Conservation (phyloP, 2,888 invertebrate species). For the Drosophila paramelanica region DNA sequence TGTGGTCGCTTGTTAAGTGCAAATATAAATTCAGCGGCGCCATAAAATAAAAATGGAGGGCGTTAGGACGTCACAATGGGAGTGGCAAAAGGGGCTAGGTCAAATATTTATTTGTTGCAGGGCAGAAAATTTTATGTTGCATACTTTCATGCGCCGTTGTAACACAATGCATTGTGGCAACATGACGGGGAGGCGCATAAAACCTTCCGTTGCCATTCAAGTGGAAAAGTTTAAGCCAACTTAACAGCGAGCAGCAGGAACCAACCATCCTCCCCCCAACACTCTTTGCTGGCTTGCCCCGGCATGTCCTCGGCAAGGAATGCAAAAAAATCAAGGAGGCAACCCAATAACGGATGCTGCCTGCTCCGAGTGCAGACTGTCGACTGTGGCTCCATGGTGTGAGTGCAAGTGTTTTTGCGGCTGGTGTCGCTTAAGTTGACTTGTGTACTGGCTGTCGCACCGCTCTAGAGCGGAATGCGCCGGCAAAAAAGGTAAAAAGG, state of each 20-base stretch:
- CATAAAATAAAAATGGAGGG: conserved; percentile 61
- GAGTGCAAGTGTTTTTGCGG: conserved; percentile 19
- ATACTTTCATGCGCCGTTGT: conserved; percentile 76
- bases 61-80: neutral
- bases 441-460: conserved; percentile 49
- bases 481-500: conserved; percentile 40
- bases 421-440: conserved; percentile 47
- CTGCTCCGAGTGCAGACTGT: neutral
- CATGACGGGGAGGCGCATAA: conserved; percentile 54
- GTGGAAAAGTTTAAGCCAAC: conserved; percentile 80
- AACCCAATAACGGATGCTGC: conserved; percentile 24
- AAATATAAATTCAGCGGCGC: conserved; percentile 75
- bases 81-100: conserved; percentile 22
- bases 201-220: conserved; percentile 79
- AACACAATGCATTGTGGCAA: conserved; percentile 68
- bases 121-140: conserved; percentile 71
- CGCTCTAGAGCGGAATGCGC: conserved; percentile 19
- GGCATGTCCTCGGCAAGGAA: conserved; percentile 33
- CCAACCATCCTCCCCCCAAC: conserved; percentile 1
- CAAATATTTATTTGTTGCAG: conserved; percentile 78
- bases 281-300: neutral
- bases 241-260: conserved; percentile 45
- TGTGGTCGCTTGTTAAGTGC: conserved; percentile 69
- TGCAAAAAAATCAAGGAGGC: conserved; percentile 53
- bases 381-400: neutral